phyloP scores from a whole-genome alignment of 2,113 vertebrate species.

The Cinclus cinclus region DNA sequence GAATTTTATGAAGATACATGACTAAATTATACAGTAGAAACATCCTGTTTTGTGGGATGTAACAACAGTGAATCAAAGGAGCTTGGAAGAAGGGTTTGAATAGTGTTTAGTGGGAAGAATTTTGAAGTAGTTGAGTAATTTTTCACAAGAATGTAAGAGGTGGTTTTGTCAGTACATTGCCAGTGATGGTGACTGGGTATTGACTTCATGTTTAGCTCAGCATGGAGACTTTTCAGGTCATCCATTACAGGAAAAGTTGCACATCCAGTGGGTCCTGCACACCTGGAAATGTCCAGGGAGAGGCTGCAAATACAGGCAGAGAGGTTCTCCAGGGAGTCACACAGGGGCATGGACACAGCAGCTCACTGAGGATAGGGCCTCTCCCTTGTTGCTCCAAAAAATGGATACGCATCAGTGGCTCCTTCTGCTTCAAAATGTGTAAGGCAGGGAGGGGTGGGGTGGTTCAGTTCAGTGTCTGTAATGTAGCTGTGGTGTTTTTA shows the following conservation, averaged over 20 bases:
- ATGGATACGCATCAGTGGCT: neutral
- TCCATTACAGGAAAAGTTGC: neutral
- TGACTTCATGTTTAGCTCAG: neutral
- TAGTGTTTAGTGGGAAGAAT: neutral
- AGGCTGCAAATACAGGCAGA: neutral
- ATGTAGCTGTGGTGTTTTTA: neutral
- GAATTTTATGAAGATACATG: neutral
- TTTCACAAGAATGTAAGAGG: neutral
- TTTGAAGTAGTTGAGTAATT: neutral
- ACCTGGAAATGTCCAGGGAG: neutral
- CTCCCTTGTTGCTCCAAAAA: neutral
- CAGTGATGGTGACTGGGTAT: neutral
- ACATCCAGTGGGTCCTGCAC: neutral
- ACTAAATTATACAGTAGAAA: neutral
- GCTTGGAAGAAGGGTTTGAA: neutral
- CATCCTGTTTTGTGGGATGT: neutral
- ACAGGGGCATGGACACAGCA: neutral
- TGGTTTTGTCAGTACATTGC: neutral
- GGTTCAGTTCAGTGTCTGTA: neutral
- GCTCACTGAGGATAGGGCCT: fast-evolving
- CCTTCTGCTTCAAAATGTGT: neutral
- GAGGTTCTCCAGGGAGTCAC: neutral
- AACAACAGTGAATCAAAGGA: neutral
- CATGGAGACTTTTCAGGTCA: neutral
- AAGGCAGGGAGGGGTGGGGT: neutral